Evolutionary conservation across 2,888 invertebrate genomes (phyloP).

Genomic region (Cryptus viduatorius): DNA sequence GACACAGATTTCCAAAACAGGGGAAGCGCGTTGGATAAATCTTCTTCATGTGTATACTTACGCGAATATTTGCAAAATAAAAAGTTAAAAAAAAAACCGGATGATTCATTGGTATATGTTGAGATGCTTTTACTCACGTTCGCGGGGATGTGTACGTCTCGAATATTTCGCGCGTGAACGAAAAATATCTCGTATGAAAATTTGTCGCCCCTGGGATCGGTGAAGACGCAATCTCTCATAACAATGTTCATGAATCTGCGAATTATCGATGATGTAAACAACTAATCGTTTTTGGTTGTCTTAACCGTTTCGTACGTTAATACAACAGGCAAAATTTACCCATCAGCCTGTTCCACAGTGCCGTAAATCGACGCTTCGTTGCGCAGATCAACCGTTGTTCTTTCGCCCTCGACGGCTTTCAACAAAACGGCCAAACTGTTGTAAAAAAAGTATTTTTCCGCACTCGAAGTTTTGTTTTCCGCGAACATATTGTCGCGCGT

Average conservation of each 20-base stretch:
- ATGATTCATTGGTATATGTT: neutral
- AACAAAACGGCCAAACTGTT: conserved; percentile 89
- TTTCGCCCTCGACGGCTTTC: conserved; percentile 87
- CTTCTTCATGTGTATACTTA: too few relatives aligned
- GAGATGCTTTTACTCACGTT: conserved; percentile 76
- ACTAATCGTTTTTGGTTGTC: neutral
- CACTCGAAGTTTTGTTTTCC: neutral
- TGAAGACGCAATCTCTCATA: conserved; percentile 88
- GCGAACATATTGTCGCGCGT: conserved; percentile 10
- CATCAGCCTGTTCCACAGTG: conserved; percentile 88
- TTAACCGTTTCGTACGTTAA: neutral
- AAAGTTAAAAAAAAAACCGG: too few relatives aligned
- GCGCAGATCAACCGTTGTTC: conserved; percentile 89
- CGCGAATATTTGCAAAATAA: too few relatives aligned
- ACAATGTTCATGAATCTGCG: conserved; percentile 89
- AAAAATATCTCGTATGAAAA: conserved; percentile 88
- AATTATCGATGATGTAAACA: conserved; percentile 60
- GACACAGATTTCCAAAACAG: too few relatives aligned
- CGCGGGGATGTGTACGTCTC: conserved; percentile 89
- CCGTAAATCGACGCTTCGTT: conserved; percentile 89
- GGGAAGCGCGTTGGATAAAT: too few relatives aligned
- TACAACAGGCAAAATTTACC: conserved; percentile 84
- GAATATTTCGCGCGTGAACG: conserved; percentile 88
- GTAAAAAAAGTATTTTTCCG: conserved; percentile 85
- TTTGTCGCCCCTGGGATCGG: conserved; percentile 88